Percentiles rank a stretch among this genome's conserved stretches.
phyloP scores from a whole-genome alignment of 2,797 vertebrate species.

The Sebastes jordani region DNA sequence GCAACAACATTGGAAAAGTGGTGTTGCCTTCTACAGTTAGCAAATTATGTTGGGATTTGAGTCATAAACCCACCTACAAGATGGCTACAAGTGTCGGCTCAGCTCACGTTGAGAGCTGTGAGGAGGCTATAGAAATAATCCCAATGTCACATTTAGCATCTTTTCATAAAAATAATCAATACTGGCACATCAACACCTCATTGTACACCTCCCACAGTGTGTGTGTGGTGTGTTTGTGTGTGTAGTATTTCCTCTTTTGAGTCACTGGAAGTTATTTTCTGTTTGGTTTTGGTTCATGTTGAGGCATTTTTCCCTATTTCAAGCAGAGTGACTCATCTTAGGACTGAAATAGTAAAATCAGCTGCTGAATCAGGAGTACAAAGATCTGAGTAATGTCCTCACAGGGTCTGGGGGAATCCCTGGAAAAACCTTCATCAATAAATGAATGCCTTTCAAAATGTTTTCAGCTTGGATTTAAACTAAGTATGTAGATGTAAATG shows the following conservation, averaged over 20 bases:
- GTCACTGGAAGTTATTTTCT: conserved; percentile 6
- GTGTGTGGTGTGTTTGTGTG: not conserved
- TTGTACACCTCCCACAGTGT: too few relatives aligned
- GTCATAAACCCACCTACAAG: not conserved
- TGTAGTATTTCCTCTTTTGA: not conserved
- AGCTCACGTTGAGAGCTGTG: too few relatives aligned
- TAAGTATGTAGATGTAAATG: too few relatives aligned
- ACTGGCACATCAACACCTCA: too few relatives aligned
- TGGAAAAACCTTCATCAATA: too few relatives aligned
- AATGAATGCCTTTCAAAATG: too few relatives aligned
- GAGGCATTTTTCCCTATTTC: not conserved
- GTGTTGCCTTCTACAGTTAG: not conserved
- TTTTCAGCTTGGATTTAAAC: not conserved
- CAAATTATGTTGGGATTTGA: not conserved
- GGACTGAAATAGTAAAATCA: not conserved
- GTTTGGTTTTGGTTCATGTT: not conserved
- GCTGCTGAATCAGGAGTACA: not conserved
- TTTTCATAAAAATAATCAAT: too few relatives aligned
- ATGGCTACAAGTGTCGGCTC: too few relatives aligned
- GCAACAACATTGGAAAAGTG: not conserved
- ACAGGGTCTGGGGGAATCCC: not conserved
- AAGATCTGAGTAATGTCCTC: not conserved
- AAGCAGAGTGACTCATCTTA: conserved; percentile 19
- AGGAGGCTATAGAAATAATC: too few relatives aligned
- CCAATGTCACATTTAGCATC: too few relatives aligned